Evolutionary conservation across 2,113 vertebrate genomes (phyloP).

Genomic region (Scortum barcoo): DNA sequence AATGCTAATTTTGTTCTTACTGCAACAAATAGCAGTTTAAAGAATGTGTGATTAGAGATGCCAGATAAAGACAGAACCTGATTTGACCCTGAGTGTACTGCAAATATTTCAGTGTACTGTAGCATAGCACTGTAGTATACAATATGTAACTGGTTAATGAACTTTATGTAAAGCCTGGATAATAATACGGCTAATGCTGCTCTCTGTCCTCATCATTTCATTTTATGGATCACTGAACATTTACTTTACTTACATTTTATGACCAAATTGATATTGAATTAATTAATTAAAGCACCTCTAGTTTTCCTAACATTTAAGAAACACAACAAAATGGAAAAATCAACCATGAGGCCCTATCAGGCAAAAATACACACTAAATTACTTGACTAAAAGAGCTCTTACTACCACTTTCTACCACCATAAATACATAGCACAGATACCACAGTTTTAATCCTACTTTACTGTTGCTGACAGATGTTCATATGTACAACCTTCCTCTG

Average conservation of each 20-base stretch:
- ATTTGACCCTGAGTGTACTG: background rate
- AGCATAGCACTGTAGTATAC: no score
- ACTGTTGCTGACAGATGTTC: background rate
- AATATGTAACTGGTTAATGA: background rate
- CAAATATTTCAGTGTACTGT: background rate
- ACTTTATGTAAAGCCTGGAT: background rate
- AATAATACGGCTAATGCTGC: background rate
- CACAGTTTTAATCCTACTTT: background rate
- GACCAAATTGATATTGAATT: background rate
- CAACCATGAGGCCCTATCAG: background rate
- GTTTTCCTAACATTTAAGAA: no score
- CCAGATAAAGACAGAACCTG: background rate
- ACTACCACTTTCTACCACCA: constrained; percentile 16
- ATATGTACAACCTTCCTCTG: constrained; percentile 62
- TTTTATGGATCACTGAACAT: background rate
- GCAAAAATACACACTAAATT: no score
- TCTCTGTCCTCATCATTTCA: background rate
- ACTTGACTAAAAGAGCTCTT: no score
- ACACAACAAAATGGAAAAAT: background rate
- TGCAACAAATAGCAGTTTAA: background rate
- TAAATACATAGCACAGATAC: background rate
- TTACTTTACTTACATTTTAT: background rate
- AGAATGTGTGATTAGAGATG: background rate
- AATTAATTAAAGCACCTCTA: no score
- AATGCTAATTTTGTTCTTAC: background rate